Evolutionary conservation across 1,140 invertebrate species (phyloP).

Genomic region (Anastrepha ludens): DNA sequence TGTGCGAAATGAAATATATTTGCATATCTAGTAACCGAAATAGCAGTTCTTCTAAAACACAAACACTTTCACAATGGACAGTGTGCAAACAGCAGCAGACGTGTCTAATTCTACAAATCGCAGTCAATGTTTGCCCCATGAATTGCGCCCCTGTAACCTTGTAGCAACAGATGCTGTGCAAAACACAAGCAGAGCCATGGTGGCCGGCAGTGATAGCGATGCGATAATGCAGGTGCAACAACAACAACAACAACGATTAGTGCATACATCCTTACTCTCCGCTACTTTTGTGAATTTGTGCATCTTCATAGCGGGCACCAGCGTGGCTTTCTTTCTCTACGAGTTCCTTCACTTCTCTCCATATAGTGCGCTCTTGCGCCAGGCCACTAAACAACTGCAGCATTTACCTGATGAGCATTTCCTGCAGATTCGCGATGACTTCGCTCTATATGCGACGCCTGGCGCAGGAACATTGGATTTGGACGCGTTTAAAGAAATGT

Average conservation of each 20-base stretch:
- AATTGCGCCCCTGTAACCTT: background rate
- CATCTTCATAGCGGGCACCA: constrained; percentile 64
- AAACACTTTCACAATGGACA: background rate
- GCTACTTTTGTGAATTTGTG: background rate
- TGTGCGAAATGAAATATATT: background rate
- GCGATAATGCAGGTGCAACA: background rate
- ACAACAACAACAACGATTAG: background rate
- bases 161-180: background rate
- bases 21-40: background rate
- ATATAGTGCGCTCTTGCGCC: background rate
- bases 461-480: constrained; percentile 51
- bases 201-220: background rate
- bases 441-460: constrained; percentile 65
- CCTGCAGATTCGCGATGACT: constrained; percentile 69
- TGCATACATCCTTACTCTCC: background rate
- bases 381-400: constrained; percentile 59
- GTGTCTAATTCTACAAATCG: background rate
- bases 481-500: constrained; percentile 67
- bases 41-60: background rate
- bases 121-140: background rate
- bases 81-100: background rate
- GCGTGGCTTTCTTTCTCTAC: constrained; percentile 62
- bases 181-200: background rate
- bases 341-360: constrained; percentile 54
- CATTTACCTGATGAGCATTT: constrained; percentile 66